Base-by-base conservation (phyloP, 2,113 vertebrate genomes). In the Setophaga coronata region DNA sequence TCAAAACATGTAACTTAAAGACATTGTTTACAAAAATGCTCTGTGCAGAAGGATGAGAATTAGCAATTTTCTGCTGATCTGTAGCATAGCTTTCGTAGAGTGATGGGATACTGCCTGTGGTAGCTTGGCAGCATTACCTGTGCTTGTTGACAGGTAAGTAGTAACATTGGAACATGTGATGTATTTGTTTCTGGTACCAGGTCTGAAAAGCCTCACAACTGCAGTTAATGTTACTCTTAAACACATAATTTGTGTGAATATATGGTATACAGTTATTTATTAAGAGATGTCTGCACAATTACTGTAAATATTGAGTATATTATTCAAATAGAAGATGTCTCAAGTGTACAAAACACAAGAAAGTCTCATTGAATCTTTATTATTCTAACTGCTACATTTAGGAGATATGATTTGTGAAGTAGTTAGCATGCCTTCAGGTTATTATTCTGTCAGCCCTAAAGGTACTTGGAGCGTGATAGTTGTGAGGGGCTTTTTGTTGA, bases 371-470 rank as follows among this genome's bases (percentile, higher is more conserved):
- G 58, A 91, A 74, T 74, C 65, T 87, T 87, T 89, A 36, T 85
- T 92, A 64, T 51, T 89, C 54, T 89, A 91, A 94, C 83, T 84
- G 45, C 48, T 82, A 88, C 18, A 23, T 91, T 94, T 88, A 96
- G 53, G 71, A 72, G 28, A 47, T 66, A 12, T 20, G 28, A 81
- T 95, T 89, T 88, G 78, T 91, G 64, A 94, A 73, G 64, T 73
- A 84, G 50, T 65, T 94, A 76, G 29, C 28, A 28, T 93, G n/a
- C 42, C 90, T 93, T 72, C 72, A 70, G 74, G 70, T 23, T 92
- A 47, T 61, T 81, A 42, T n/a, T 73, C 51, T 81, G 82, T 79
- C 65, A 92, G 21, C 58, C 57, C 34, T 70, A 43, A n/a, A 82
- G 36, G 40, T 84, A 50, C 15, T 80, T 64, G 5, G 31, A 45